Percentiles rank a stretch among this genome's conserved stretches.
Conservation (phyloP, 2,888 invertebrate species). For the Alviniconcha strummeri region DNA sequence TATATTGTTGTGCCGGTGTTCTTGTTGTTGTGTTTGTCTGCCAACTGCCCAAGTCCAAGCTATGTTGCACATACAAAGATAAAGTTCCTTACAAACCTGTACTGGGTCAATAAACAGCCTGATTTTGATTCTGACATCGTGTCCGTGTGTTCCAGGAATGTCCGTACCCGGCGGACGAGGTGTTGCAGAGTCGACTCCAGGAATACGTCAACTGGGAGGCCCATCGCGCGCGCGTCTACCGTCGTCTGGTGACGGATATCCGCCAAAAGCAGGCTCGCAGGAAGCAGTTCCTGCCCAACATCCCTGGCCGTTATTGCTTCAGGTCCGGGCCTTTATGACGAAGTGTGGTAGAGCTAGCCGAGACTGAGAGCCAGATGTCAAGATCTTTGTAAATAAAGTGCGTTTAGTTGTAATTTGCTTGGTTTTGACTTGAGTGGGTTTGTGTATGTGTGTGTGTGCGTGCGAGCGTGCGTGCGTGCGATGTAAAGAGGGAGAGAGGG, state of each 20-base stretch:
- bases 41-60: no score
- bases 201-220: slow-evolving; percentile 63
- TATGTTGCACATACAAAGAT: no score
- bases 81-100: not conserved
- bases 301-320: slow-evolving; percentile 59
- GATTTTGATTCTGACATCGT: not conserved
- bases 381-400: no score
- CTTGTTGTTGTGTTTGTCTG: no score
- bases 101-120: not conserved
- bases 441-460: not conserved
- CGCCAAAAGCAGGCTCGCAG: slow-evolving; percentile 34
- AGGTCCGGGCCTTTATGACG: slow-evolving; percentile 54
- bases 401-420: no score
- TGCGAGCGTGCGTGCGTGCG: no score
- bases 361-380: no score
- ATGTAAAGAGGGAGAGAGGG: no score
- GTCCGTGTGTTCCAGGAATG: slow-evolving; percentile 51
- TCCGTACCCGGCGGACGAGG: slow-evolving; percentile 57
- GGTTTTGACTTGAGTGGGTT: not conserved
- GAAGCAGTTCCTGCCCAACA: slow-evolving; percentile 51
- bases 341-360: no score
- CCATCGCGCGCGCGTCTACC: slow-evolving; percentile 54
- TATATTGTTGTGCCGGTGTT: no score
- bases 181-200: slow-evolving; percentile 56
- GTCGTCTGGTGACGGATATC: slow-evolving; percentile 49